Evolutionary conservation across 2,888 invertebrate genomes (phyloP).

Genomic region (Agriopis marginaria): DNA sequence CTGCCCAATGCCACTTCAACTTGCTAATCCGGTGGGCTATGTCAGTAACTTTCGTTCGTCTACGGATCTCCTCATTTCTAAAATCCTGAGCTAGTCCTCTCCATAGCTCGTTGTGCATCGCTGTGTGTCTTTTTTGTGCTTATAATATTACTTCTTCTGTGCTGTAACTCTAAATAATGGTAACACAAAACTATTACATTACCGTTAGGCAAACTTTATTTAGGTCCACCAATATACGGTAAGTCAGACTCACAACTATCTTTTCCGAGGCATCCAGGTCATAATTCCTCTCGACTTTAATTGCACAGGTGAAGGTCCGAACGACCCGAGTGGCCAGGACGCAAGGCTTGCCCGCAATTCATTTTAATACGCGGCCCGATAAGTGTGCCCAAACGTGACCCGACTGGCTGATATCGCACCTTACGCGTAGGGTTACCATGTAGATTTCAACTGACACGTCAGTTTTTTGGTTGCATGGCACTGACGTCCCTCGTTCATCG

Average conservation of each 20-base stretch:
- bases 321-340: constrained; percentile 41
- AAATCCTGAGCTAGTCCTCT: no score
- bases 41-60: no score
- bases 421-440: constrained; percentile 26
- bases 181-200: not conserved
- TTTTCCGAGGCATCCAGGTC: constrained; percentile 19
- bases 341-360: constrained; percentile 62
- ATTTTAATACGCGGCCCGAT: constrained; percentile 72
- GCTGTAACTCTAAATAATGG: not conserved
- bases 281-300: constrained; percentile 40
- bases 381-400: constrained; percentile 70
- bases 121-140: not conserved
- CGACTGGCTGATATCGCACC: constrained; percentile 57
- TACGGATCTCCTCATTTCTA: no score
- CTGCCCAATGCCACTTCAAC: no score
- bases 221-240: constrained; percentile 16
- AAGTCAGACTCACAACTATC: constrained; percentile 21
- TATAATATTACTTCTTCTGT: not conserved
- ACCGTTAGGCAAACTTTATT: constrained; percentile 16
- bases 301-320: constrained; percentile 39
- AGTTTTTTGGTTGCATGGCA: not conserved
- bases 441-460: not conserved
- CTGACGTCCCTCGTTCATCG: not conserved
- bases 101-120: no score
- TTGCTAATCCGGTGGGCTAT: no score